These are phyloP conservation scores for Trichonephila clavipes DNA, from an alignment of 1,140 invertebrate species.

Conservation along the genomic window DNA sequence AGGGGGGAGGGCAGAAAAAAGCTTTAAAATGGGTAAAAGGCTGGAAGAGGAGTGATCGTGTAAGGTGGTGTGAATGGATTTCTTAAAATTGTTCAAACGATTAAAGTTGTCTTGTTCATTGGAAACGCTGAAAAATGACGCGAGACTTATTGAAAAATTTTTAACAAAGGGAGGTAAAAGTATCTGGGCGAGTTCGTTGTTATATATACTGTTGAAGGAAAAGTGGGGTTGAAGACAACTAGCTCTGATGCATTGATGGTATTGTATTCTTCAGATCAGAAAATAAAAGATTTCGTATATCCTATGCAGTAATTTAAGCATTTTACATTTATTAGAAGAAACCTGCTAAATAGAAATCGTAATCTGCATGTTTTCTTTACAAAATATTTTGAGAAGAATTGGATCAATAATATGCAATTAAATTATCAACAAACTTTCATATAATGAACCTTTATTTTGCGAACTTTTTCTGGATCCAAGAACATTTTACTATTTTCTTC, in stretches of 20 bases:
- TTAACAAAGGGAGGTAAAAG: conserved; percentile 21
- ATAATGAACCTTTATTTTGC: no score
- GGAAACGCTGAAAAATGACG: conserved; percentile 20
- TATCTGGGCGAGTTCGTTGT: conserved; percentile 8
- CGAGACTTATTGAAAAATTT: conserved; percentile 42
- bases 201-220: background rate
- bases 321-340: no score
- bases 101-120: conserved; percentile 63
- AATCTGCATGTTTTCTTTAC: no score
- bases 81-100: conserved; percentile 60
- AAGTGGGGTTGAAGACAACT: background rate
- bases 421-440: no score
- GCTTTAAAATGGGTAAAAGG: background rate
- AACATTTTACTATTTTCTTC: no score
- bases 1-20: background rate
- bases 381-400: no score
- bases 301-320: no score
- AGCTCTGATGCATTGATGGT: background rate
- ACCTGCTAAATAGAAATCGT: no score
- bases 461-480: no score
- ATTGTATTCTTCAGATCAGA: no score
- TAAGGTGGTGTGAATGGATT: conserved; percentile 41
- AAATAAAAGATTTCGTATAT: no score
- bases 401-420: no score
- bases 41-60: conserved; percentile 1